Evolutionary conservation across 1,140 invertebrate species (phyloP).

Genomic region (Trichonephila inaurata): DNA sequence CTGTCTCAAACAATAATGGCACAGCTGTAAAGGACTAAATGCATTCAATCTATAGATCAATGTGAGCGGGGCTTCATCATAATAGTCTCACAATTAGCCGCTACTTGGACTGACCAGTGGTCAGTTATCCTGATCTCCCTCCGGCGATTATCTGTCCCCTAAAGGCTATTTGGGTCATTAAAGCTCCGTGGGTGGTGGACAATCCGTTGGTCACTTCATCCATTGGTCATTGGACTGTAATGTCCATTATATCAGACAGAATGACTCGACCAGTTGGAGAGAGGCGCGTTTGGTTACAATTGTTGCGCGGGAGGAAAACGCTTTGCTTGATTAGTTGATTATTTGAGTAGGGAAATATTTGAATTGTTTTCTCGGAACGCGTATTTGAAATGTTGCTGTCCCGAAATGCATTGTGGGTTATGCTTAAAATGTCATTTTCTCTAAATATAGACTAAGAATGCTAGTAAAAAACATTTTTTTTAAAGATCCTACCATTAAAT

Average conservation of each 20-base stretch:
- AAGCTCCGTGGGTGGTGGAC: slow-evolving; percentile 31
- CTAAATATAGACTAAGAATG: too few species aligned
- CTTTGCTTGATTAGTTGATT: background rate
- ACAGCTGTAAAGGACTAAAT: background rate
- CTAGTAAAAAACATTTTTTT: too few species aligned
- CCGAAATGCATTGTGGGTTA: too few species aligned
- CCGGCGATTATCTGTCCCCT: slow-evolving; percentile 66
- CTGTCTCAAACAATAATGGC: background rate
- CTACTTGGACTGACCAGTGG: slow-evolving; percentile 70
- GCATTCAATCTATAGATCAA: slow-evolving; percentile 38
- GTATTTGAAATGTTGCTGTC: too few species aligned
- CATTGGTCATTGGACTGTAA: slow-evolving; percentile 53
- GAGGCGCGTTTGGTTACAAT: background rate
- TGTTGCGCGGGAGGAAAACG: background rate
- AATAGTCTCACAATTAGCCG: slow-evolving; percentile 69
- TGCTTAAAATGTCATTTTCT: too few species aligned
- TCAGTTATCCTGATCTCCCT: slow-evolving; percentile 60
- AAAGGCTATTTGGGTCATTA: slow-evolving; percentile 65
- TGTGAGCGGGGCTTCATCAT: slow-evolving; percentile 11
- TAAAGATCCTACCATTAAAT: too few species aligned
- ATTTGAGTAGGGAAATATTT: too few species aligned
- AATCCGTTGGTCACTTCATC: slow-evolving; percentile 74
- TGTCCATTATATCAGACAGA: slow-evolving; percentile 38
- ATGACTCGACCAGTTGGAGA: background rate
- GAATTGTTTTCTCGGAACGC: too few species aligned